Evolutionary conservation across 2,797 vertebrate genomes (phyloP).

Genomic region (Cynodonichthys magdalenae): DNA sequence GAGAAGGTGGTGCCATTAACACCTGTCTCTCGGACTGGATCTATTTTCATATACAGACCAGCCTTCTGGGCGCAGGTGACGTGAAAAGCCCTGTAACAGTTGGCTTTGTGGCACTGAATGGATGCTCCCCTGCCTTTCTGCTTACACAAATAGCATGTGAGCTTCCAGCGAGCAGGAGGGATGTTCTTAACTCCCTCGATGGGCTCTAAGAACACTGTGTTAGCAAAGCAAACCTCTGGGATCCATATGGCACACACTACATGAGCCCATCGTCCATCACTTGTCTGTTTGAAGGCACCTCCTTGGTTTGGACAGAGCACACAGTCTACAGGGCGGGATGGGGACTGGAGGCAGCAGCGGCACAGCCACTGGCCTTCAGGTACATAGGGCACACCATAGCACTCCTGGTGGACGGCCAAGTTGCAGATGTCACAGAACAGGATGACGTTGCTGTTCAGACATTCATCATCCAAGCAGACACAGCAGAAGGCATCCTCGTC

Average conservation of each 20-base stretch:
- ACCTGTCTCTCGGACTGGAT: slow-evolving; percentile 92
- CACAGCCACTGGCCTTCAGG: slow-evolving; percentile 99
- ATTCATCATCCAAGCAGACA: slow-evolving; percentile 97
- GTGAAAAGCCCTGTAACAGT: slow-evolving; percentile 98
- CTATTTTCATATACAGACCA: slow-evolving; percentile 98
- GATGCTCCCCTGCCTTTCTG: slow-evolving; percentile 95
- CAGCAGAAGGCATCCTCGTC: slow-evolving; percentile 97
- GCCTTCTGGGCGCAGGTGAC: slow-evolving; percentile 96
- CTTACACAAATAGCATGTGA: slow-evolving; percentile 96
- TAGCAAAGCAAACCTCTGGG: slow-evolving; percentile 97
- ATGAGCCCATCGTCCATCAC: slow-evolving; percentile 96
- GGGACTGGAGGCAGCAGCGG: slow-evolving; percentile 96
- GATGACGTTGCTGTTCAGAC: slow-evolving; percentile 98
- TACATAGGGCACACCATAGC: slow-evolving; percentile 98
- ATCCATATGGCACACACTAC: slow-evolving; percentile 99
- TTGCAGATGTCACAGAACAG: slow-evolving; percentile 99
- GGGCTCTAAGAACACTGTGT: slow-evolving; percentile 97
- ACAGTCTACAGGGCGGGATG: slow-evolving; percentile 94
- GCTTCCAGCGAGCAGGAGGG: slow-evolving; percentile 95
- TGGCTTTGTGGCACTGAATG: slow-evolving; percentile 98
- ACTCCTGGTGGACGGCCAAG: slow-evolving; percentile 97
- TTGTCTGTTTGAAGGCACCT: slow-evolving; percentile 98
- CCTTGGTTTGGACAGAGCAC: slow-evolving; percentile 97
- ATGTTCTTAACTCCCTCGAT: slow-evolving; percentile 97
- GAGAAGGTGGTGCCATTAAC: slow-evolving; percentile 94